Evolutionary conservation across 2,888 invertebrate genomes (phyloP), one percentile per base, ranked within the genome.

Genomic region (Hirtodrosophila histrioides): DNA sequence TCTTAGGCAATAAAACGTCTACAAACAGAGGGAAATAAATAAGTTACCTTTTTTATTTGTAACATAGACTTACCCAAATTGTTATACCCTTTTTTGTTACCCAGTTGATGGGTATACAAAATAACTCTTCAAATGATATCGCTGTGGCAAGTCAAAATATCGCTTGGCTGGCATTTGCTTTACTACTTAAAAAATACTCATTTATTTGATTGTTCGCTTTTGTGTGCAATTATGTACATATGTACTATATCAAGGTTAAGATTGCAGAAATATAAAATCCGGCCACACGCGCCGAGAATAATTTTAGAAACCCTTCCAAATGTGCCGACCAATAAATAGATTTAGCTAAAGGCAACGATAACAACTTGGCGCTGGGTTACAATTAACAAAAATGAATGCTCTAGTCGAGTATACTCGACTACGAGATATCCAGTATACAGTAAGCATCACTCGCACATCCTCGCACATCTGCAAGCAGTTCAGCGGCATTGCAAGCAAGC

Each of bases 171-270:
- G 23, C 60, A 49, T 44, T 72, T 58, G 56, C 50, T 36, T 39
- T 68, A 68, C 56, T 27, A 23, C 43, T 44, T 36, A 44, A 27
- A 39, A 44, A 58, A 51, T 58, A 41, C 46, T 29, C 58, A 56
- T 63, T 63, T 49, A 56, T 45, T 48, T 57, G 76, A 86, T 78
- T 86, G 73, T 61, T 72, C 75, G 63, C 49, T 23, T 49, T 73
- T 69, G 56, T 79, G 85, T 75, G 79, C 85, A 78, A 75, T 27
- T 27, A 27, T 27, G 27, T 27, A 27, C 27, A 68, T 85, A 69
- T 79, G 53, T 57, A n/a, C n/a, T n/a, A 60, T 82, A 83, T 73
- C 86, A 80, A 86, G 79, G 86, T 64, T 76, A 63, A 61, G 69
- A 79, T 67, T 86, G 76, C 73, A 56, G 73, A 56, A 43, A 29